Evolutionary conservation across 2,113 vertebrate genomes (phyloP).

Genomic region (Heteronetta atricapilla): DNA sequence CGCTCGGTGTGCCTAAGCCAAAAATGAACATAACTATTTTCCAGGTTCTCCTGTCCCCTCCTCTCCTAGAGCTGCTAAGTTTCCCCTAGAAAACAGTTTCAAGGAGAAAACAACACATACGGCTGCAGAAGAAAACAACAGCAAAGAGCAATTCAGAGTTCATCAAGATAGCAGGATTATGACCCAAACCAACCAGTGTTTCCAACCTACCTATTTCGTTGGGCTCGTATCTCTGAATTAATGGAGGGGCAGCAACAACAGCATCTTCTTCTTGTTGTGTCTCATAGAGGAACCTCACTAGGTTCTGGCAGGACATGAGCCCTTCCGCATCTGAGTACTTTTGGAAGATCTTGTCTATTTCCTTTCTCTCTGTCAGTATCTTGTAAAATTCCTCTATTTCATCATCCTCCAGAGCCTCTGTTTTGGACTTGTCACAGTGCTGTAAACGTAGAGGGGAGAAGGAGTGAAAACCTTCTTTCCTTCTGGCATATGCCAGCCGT

Average conservation of each 20-base stretch:
- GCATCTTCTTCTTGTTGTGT: constrained; percentile 84
- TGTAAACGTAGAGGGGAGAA: constrained; percentile 75
- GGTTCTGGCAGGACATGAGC: constrained; percentile 80
- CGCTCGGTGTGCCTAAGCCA: not conserved
- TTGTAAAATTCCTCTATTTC: constrained; percentile 95
- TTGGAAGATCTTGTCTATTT: constrained; percentile 85
- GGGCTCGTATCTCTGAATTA: constrained; percentile 91
- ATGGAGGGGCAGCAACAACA: constrained; percentile 73
- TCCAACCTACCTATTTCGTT: constrained; percentile 81
- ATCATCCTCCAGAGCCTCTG: constrained; percentile 85
- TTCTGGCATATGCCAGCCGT: constrained; percentile 66
- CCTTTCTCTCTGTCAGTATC: constrained; percentile 86
- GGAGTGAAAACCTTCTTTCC: constrained; percentile 70
- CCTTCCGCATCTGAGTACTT: constrained; percentile 66
- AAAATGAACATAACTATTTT: not conserved
- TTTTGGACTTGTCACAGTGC: constrained; percentile 90
- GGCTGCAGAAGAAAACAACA: not conserved
- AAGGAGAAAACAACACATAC: not conserved
- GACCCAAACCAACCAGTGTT: not conserved
- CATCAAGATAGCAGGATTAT: not conserved
- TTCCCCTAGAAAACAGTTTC: not conserved
- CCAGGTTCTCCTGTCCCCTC: not conserved
- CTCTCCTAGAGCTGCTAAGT: not conserved
- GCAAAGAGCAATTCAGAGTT: not conserved
- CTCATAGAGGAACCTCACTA: constrained; percentile 82